Percentiles rank a stretch among this genome's conserved stretches.
Conservation (phyloP, 2,113 vertebrate genomes). For the Panurus biarmicus region DNA sequence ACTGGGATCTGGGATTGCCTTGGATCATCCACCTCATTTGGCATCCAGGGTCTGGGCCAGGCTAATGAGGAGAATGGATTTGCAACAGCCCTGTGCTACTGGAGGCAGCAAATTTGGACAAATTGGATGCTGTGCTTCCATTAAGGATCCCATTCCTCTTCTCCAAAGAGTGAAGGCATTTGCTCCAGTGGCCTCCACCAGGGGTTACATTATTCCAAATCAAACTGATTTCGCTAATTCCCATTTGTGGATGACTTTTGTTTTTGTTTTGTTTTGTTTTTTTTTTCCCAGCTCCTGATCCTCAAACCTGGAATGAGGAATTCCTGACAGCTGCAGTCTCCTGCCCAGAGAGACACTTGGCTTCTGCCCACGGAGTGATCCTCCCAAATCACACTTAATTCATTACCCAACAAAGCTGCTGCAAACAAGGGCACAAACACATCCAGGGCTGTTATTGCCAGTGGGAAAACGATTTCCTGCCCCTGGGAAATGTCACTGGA, state of each 20-base stretch:
- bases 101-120: not conserved
- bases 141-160: not conserved
- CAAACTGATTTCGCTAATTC: not conserved
- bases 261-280: too few relatives aligned
- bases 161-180: not conserved
- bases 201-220: not conserved
- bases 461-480: not conserved
- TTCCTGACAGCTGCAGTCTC: not conserved
- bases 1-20: not conserved
- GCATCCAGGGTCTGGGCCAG: not conserved
- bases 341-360: not conserved
- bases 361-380: not conserved
- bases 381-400: not conserved
- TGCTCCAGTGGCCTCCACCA: not conserved
- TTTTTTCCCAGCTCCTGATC: not conserved
- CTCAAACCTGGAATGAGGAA: not conserved
- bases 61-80: not conserved
- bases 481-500: not conserved
- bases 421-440: not conserved
- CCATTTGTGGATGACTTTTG: accelerated
- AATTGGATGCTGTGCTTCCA: not conserved
- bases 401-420: not conserved
- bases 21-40: not conserved
- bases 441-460: not conserved
- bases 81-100: not conserved